Percentiles rank a stretch among this genome's conserved stretches.
phyloP scores from a whole-genome alignment of 2,113 vertebrate species.

The Montifringilla adamsi region DNA sequence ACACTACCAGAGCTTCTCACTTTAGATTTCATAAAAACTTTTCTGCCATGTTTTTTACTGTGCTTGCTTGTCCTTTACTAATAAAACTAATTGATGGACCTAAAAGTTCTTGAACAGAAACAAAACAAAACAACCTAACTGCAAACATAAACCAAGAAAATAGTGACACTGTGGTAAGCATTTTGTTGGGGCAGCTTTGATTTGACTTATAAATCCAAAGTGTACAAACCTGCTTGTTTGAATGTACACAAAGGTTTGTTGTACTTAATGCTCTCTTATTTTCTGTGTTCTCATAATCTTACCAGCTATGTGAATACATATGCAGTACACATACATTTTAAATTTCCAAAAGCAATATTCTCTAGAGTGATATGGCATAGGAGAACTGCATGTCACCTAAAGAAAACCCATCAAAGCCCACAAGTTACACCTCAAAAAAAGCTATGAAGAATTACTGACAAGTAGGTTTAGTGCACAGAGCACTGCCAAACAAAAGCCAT shows the following conservation, averaged over 20 bases:
- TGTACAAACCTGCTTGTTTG: not conserved
- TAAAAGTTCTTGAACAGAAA: not conserved
- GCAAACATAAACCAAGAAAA: not conserved
- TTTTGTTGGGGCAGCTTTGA: not conserved
- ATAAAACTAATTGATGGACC: constrained; percentile 2
- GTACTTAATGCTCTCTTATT: not conserved
- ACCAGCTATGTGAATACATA: not conserved
- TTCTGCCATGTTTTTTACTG: not conserved
- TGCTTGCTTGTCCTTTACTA: not conserved
- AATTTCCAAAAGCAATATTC: not conserved
- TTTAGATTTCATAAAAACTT: not conserved
- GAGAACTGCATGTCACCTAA: fast-evolving
- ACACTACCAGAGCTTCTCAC: not conserved
- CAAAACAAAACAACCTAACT: not conserved
- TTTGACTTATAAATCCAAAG: not conserved
- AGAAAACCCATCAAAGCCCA: not conserved
- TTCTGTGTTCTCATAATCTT: not conserved
- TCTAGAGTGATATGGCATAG: not conserved
- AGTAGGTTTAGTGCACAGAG: not conserved
- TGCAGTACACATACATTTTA: not conserved
- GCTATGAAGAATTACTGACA: not conserved
- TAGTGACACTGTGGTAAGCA: not conserved
- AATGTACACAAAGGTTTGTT: not conserved
- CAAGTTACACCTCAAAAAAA: not conserved
- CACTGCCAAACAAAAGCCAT: not conserved